Evolutionary conservation across 2,888 invertebrate genomes (phyloP), one percentile per base, ranked within the genome.

Genomic region (Norana najaformis): DNA sequence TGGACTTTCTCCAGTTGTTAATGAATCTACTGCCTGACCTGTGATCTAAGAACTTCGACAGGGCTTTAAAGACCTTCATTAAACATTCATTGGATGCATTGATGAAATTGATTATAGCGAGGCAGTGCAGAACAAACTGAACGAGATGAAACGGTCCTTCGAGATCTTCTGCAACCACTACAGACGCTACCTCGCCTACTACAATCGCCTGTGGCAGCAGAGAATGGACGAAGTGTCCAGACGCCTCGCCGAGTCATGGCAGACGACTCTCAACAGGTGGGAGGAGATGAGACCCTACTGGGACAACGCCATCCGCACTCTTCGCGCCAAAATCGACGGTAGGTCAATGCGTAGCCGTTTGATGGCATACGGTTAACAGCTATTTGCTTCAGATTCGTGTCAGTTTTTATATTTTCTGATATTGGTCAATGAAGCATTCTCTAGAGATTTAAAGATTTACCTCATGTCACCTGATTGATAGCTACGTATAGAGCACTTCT

Each of bases 161-260:
- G 85, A 85, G 3, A 35, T 85, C 4, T 36, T 85, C 36, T 35
- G 35, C 36, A 5, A 36, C 23, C 85, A 35, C 37, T 34, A 2
- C 36, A 3, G 4, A 85, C 85, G 85, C 37, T 85, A 85, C 85
- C 18, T 85, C 20, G 37, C 35, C 37, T 18, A 85, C 35, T 85
- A 85, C 85, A 85, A 85, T 23, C 85, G 85, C 37, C 85, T 85
- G 23, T 35, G 35, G 37, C 85, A 85, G 85, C 85, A 85, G 16
- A 85, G 85, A 85, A 85, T 85, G 36, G 85, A 85, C 36, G 36
- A 37, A 85, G 35, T 85, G 85, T 36, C 85, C 18, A 37, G 35
- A 85, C 85, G 37, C 36, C 20, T 85, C 13, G 37, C 36, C 36
- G 85, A 85, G 85, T 85, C 85, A 6, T 36, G 16, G 85, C 36